These are phyloP conservation scores for Phylloscopus trochilus DNA, from an alignment of 2,113 vertebrate species.

Conservation along the genomic window DNA sequence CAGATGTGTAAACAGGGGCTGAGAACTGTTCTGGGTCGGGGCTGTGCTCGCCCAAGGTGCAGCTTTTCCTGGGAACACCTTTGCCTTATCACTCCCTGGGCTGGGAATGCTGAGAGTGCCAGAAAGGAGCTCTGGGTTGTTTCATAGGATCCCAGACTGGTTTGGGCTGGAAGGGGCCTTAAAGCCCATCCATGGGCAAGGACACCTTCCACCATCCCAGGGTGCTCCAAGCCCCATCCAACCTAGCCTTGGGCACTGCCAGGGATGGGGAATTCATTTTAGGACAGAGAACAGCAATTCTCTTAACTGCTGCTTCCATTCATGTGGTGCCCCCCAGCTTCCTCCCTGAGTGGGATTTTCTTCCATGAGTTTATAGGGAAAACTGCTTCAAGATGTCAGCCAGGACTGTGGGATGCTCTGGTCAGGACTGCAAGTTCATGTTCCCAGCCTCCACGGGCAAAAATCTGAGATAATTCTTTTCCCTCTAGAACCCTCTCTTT, in stretches of 20 bases:
- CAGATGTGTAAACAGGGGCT: background rate
- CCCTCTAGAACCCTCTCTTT: background rate
- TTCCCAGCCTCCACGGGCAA: background rate
- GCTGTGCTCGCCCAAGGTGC: background rate
- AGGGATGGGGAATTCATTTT: background rate
- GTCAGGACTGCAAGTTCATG: fast-evolving
- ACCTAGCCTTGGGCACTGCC: fast-evolving
- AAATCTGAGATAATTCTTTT: fast-evolving
- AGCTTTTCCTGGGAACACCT: constrained; percentile 30
- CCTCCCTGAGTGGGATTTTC: background rate
- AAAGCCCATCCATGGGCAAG: background rate
- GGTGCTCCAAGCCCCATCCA: fast-evolving
- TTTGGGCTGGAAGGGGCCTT: background rate
- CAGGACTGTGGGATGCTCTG: background rate
- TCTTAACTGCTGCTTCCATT: fast-evolving
- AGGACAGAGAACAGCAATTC: background rate
- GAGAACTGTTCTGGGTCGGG: background rate
- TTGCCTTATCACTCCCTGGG: background rate
- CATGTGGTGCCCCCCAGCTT: fast-evolving
- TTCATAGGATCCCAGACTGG: background rate
- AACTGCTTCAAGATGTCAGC: background rate
- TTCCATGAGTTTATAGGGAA: background rate
- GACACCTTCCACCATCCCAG: background rate
- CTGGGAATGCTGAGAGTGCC: background rate
- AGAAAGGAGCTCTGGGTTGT: background rate